These are phyloP conservation scores for Arenicola marina DNA, from an alignment of 2,888 invertebrate species.

Conservation along the genomic window DNA sequence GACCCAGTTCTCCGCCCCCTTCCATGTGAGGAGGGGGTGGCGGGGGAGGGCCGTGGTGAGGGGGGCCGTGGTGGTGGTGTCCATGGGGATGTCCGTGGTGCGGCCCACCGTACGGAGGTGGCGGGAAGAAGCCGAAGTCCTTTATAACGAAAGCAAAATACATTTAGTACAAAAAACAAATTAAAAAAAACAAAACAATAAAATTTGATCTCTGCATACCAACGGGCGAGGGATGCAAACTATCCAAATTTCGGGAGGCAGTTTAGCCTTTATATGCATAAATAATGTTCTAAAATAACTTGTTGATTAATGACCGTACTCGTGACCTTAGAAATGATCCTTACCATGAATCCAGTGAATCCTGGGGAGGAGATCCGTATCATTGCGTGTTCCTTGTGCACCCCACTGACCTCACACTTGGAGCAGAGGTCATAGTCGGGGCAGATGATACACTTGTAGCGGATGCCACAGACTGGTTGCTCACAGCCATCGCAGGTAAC, in stretches of 20 bases:
- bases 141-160: no score
- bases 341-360: not conserved
- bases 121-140: not conserved
- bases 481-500: slow-evolving; percentile 79
- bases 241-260: no score
- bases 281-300: no score
- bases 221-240: no score
- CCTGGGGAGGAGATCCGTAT: slow-evolving; percentile 63
- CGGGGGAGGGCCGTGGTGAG: not conserved
- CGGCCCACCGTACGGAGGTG: not conserved
- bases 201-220: no score
- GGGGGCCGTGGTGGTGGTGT: not conserved
- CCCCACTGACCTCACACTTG: slow-evolving; percentile 70
- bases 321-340: no score
- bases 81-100: not conserved
- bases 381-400: slow-evolving; percentile 80
- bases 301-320: no score
- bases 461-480: slow-evolving; percentile 71
- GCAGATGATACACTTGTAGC: slow-evolving; percentile 85
- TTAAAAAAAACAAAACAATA: no score
- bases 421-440: slow-evolving; percentile 80
- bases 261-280: no score
- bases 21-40: no score
- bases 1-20: no score
- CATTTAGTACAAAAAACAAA: no score